A percentile compares a stretch with the other conserved stretches of the same genome.
phyloP scores from a whole-genome alignment of 2,797 vertebrate genomes.

The Cynopterus sphinx region DNA sequence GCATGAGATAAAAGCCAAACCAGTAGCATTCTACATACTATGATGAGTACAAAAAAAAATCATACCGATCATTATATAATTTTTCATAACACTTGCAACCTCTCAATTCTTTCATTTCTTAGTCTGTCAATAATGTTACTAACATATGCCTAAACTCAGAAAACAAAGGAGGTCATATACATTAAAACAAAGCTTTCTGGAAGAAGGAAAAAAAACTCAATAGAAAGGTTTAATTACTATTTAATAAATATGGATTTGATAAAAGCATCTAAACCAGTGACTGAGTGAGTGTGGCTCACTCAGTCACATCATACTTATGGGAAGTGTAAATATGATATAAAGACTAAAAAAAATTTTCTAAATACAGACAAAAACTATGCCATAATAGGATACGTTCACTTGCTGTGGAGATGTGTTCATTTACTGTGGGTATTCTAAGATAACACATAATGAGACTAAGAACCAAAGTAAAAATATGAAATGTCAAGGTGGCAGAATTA shows the following conservation, averaged over 20 bases:
- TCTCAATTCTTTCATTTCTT: background rate
- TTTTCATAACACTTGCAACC: background rate
- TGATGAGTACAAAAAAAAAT: background rate
- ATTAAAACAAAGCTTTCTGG: background rate
- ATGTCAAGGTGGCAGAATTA: background rate
- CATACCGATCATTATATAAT: background rate
- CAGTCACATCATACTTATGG: background rate
- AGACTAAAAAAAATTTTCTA: conserved; percentile 5
- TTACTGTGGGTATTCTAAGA: background rate
- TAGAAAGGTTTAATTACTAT: background rate
- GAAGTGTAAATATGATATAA: background rate
- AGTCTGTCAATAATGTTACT: background rate
- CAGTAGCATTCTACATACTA: background rate
- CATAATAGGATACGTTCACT: background rate
- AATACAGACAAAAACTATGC: background rate
- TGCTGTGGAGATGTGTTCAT: background rate
- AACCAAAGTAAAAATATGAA: background rate
- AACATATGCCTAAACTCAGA: background rate
- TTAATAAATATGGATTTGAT: background rate
- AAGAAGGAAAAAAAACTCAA: background rate
- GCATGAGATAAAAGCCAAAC: background rate
- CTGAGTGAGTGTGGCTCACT: too few species aligned
- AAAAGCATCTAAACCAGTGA: background rate
- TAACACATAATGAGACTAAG: background rate
- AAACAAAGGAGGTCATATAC: background rate